phyloP scores from a whole-genome alignment of 2,113 vertebrate genomes.

The Delphinapterus leucas region DNA sequence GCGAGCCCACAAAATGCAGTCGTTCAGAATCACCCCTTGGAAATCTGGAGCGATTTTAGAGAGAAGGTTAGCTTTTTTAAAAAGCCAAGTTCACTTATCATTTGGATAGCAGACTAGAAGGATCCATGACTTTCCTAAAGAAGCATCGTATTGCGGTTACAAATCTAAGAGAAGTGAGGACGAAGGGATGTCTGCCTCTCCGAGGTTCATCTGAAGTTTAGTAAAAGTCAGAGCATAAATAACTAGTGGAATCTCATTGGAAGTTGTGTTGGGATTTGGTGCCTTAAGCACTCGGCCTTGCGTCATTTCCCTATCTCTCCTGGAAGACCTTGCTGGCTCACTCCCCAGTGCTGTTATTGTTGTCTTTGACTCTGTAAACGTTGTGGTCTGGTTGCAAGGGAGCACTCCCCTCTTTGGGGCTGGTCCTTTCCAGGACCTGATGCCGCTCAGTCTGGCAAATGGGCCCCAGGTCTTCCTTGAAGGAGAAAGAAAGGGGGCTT shows the following conservation, averaged over 20 bases:
- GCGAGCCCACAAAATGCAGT: neutral
- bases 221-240: neutral
- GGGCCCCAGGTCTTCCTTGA: neutral
- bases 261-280: neutral
- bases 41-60: neutral
- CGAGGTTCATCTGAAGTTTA: neutral
- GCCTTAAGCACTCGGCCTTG: neutral
- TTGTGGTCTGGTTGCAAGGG: neutral
- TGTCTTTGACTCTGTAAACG: neutral
- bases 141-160: neutral
- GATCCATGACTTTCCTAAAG: neutral
- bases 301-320: constrained; percentile 20
- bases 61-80: neutral
- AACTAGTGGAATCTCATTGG: neutral
- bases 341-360: neutral
- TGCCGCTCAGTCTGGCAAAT: neutral
- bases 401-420: neutral
- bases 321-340: neutral
- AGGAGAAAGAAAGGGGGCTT: neutral
- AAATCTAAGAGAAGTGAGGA: neutral
- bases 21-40: neutral
- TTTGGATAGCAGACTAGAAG: neutral
- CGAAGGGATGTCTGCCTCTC: neutral
- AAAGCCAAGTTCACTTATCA: neutral
- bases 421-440: neutral